Evolutionary conservation across 2,888 invertebrate species (phyloP), one percentile per base, ranked within the genome.

Genomic region (Acanthopleura granulata): DNA sequence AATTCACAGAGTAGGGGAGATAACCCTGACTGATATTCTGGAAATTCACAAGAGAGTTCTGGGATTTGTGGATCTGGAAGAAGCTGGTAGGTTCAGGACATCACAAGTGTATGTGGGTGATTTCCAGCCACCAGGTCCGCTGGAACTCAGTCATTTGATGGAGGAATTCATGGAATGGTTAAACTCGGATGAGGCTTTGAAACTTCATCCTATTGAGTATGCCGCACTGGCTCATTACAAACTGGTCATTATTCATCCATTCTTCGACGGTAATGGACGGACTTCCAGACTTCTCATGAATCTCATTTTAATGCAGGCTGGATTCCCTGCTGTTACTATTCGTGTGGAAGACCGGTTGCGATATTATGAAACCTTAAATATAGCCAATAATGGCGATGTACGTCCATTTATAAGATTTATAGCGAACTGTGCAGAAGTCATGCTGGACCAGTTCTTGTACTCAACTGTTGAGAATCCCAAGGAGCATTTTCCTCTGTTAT

Each of bases 161-260:
- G 92, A 93, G 25, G 95, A 95, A 82, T 97, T 98, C 88, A 93
- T 96, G n/a, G 93, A 94, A 25, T 99, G 98, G 99, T 91, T 99
- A 14, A 93, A 92, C 91, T 96, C 97, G 0, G 96, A 96, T 81
- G 94, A 95, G 88, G 95, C 96, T 14, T 91, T 95, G 79, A 93
- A 94, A 62, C 92, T 98, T 91, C 97, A 98, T 92, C 97, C 97
- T 27, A 95, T 98, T 83, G 96, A 97, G 90, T 95, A 95, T 88
- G 98, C 98, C 73, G 98, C 99, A 0, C 91, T 98, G 74, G 98
- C 97, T 0, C 99, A 99, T 91, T 99, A 98, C 91, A 97, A 97
- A 91, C 91, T 99, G 69, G 99, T 99, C 0, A 95, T 96, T 88
- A 97, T 99, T 82, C 99, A 99, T 92, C 99, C 99, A 0, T 99